These are phyloP conservation scores for Microctenopoma stevenorrisi DNA, from an alignment of 2,797 vertebrate genomes.

Conservation along the genomic window DNA sequence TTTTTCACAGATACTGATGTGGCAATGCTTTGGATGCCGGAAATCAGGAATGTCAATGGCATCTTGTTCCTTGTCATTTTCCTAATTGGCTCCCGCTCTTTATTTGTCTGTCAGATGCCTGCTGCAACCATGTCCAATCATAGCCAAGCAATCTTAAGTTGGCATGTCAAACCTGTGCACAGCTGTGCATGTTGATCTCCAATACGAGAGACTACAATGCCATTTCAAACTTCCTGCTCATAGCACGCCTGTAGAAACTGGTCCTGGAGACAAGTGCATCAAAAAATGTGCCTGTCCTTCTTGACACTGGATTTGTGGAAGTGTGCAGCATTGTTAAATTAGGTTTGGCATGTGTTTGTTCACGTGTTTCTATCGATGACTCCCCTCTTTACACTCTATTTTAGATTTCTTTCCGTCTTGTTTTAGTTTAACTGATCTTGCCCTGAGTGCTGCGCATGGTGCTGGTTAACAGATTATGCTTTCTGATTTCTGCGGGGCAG, in stretches of 20 bases:
- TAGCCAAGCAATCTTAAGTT: not conserved
- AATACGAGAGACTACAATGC: not conserved
- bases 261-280: too few relatives aligned
- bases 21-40: conserved; percentile 43
- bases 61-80: conserved; percentile 42
- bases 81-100: conserved; percentile 37
- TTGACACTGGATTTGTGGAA: too few relatives aligned
- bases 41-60: conserved; percentile 67
- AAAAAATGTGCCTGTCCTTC: too few relatives aligned
- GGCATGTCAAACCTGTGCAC: not conserved
- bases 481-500: conserved; percentile 60
- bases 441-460: conserved; percentile 44
- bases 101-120: conserved; percentile 23
- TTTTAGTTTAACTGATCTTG: conserved; percentile 22
- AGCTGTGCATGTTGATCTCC: not conserved
- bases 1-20: conserved; percentile 61
- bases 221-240: not conserved
- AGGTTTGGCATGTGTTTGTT: too few relatives aligned
- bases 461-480: conserved; percentile 50
- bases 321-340: too few relatives aligned
- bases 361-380: too few relatives aligned
- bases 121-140: not conserved
- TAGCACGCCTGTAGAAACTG: too few relatives aligned
- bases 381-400: too few relatives aligned
- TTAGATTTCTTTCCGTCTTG: too few relatives aligned